phyloP scores from a whole-genome alignment of 2,888 invertebrate genomes.

The Drosophila antonietae region DNA sequence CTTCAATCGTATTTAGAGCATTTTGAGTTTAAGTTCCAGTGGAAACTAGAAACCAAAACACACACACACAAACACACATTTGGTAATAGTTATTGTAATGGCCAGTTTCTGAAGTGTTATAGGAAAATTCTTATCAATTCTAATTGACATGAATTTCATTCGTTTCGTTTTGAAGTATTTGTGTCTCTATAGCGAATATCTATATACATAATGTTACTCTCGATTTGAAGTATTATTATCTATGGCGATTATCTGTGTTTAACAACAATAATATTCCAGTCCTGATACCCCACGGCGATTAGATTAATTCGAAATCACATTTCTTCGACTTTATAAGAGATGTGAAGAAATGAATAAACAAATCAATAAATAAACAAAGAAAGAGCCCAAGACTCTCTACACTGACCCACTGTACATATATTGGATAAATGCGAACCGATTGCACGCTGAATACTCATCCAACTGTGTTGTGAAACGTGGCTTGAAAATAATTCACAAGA shows the following conservation, averaged over 20 bases:
- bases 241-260: conserved; percentile 41
- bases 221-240: conserved; percentile 54
- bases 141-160: conserved; percentile 42
- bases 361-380: background rate
- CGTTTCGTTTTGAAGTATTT: conserved; percentile 19
- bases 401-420: conserved; percentile 20
- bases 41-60: background rate
- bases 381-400: conserved; percentile 2
- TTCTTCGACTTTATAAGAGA: conserved; percentile 26
- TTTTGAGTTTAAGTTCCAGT: background rate
- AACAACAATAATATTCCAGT: conserved; percentile 18
- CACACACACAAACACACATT: background rate
- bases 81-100: conserved; percentile 19
- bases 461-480: conserved; percentile 48
- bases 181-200: conserved; percentile 46
- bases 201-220: conserved; percentile 18
- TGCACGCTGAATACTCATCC: conserved; percentile 34
- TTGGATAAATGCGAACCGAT: conserved; percentile 29
- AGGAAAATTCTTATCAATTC: conserved; percentile 24
- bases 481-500: conserved; percentile 28
- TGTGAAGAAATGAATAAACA: conserved; percentile 13
- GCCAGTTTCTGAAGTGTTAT: conserved; percentile 29
- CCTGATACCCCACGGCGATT: conserved; percentile 27
- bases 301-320: conserved; percentile 41
- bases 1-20: background rate